Evolutionary conservation across 2,113 vertebrate genomes (phyloP).

Genomic region (Laticauda colubrina): DNA sequence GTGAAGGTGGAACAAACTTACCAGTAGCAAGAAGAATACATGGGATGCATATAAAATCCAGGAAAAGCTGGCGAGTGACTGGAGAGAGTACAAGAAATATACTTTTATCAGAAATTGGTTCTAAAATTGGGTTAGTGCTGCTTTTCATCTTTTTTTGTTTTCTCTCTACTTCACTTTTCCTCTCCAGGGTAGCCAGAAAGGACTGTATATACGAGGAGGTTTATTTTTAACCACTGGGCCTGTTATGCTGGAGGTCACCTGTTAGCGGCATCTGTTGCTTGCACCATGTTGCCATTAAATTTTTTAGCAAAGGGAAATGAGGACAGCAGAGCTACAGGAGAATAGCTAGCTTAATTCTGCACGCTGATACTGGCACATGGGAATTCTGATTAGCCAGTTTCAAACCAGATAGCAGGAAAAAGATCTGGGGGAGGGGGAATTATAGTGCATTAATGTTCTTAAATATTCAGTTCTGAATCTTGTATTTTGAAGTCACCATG

Average conservation of each 20-base stretch:
- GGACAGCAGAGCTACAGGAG: conserved; percentile 16
- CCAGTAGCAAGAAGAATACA: background rate
- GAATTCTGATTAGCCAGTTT: background rate
- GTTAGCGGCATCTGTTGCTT: background rate
- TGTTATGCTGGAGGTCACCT: conserved; percentile 42
- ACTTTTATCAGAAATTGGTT: background rate
- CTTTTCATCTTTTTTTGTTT: background rate
- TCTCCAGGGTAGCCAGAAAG: conserved; percentile 29
- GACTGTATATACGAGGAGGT: conserved; percentile 17
- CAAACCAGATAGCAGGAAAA: conserved; percentile 16
- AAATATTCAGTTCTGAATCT: background rate
- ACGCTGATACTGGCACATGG: background rate
- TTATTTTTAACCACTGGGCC: conserved; percentile 36
- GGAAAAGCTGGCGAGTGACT: background rate
- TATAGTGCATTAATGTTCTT: background rate
- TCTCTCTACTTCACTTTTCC: conserved; percentile 25
- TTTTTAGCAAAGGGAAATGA: conserved; percentile 7
- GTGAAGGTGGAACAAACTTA: background rate
- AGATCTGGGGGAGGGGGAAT: background rate
- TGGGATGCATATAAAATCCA: background rate
- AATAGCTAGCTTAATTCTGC: conserved; percentile 29
- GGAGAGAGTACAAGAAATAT: background rate
- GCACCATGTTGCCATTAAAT: conserved; percentile 19
- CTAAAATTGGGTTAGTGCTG: background rate
- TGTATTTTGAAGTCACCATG: background rate